Evolutionary conservation across 2,888 invertebrate genomes (phyloP).

Genomic region (Volucella bombylans): DNA sequence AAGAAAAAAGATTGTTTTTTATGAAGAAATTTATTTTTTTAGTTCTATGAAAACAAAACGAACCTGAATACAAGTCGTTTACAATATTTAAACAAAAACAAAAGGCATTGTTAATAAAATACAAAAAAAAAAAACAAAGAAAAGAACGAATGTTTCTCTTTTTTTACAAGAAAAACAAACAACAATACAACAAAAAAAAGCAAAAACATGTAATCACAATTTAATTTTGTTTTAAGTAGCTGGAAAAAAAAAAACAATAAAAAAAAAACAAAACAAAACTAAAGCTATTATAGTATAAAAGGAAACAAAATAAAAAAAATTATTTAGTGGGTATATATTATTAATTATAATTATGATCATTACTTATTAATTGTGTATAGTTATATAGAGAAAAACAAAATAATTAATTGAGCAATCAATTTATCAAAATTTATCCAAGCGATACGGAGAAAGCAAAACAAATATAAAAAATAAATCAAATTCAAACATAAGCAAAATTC

Average conservation of each 20-base stretch:
- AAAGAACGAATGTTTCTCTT: conserved; percentile 19
- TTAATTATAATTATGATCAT: conserved; percentile 58
- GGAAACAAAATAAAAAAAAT: conserved; percentile 38
- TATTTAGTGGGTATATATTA: conserved; percentile 69
- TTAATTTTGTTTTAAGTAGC: conserved; percentile 63
- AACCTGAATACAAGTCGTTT: conserved; percentile 51
- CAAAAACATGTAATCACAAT: conserved; percentile 55
- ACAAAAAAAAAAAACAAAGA: conserved; percentile 39
- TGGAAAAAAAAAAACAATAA: conserved; percentile 37
- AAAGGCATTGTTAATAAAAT: conserved; percentile 36
- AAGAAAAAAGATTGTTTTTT: conserved; percentile 42
- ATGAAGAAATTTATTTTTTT: conserved; percentile 61
- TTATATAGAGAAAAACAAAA: conserved; percentile 41
- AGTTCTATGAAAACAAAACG: conserved; percentile 32
- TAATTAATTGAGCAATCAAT: conserved; percentile 32
- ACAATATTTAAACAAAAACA: conserved; percentile 17
- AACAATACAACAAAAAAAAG: neutral
- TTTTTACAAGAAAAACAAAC: conserved; percentile 38
- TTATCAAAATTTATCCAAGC: conserved; percentile 60
- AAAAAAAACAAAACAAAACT: conserved; percentile 34
- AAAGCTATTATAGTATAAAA: conserved; percentile 53
- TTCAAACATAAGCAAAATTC: conserved; percentile 43
- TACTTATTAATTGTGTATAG: conserved; percentile 65
- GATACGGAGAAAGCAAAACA: conserved; percentile 62
- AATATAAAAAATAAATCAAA: conserved; percentile 52